Percentiles rank a stretch among this genome's conserved stretches.
Conservation (phyloP, 2,113 vertebrate genomes). For the Thinocorus orbignyianus region DNA sequence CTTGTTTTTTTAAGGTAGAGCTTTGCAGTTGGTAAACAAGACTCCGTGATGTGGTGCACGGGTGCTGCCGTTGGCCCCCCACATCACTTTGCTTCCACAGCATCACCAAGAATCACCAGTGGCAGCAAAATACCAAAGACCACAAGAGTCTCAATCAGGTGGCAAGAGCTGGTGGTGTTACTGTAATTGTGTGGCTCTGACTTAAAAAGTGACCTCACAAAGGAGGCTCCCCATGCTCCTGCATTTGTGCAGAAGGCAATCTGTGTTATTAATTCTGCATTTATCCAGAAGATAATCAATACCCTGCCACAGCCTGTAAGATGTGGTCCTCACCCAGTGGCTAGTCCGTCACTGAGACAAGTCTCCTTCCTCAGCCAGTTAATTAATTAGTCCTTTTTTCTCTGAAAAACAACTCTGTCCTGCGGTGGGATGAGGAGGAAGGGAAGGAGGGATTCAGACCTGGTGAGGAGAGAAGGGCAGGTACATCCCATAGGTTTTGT, state of each 20-base stretch:
- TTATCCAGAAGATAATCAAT: background rate
- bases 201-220: background rate
- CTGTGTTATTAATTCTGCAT: too few species aligned
- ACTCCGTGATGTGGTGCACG: background rate
- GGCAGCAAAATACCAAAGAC: background rate
- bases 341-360: background rate
- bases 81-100: background rate
- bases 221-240: background rate
- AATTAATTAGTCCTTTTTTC: background rate
- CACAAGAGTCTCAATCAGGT: background rate
- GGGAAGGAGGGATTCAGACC: background rate
- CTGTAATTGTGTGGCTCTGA: background rate
- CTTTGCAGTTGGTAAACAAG: slow-evolving; percentile 28
- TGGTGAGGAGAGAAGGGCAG: background rate
- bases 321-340: background rate
- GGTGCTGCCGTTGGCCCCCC: background rate
- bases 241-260: background rate
- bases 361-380: background rate
- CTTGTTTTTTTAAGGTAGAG: background rate
- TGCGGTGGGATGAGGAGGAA: background rate
- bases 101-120: background rate
- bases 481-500: background rate
- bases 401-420: background rate
- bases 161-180: background rate
- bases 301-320: background rate